Evolutionary conservation across 2,797 vertebrate species (phyloP).

Genomic region (Poecilia wingei): DNA sequence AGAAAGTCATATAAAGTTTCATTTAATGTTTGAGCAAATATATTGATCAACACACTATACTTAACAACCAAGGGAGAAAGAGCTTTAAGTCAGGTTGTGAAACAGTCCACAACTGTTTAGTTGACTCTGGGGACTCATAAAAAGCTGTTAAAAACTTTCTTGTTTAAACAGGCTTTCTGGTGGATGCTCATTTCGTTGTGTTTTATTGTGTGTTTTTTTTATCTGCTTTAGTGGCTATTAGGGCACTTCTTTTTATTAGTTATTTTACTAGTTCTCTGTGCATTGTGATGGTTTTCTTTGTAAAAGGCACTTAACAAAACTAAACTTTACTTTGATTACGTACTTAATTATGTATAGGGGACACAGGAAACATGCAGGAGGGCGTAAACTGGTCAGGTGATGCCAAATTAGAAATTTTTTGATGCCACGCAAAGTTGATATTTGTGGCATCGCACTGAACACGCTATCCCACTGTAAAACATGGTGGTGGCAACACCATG

Average conservation of each 20-base stretch:
- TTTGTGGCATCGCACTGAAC: not conserved
- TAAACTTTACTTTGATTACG: not conserved
- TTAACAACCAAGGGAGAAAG: not conserved
- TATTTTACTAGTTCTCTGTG: not conserved
- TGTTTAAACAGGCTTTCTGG: not conserved
- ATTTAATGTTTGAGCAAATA: slow-evolving; percentile 1
- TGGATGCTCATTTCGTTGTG: not conserved
- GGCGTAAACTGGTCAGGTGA: not conserved
- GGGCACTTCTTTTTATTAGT: not conserved
- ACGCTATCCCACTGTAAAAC: not conserved
- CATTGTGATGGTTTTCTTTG: not conserved
- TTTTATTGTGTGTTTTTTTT: not conserved
- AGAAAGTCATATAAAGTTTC: not conserved
- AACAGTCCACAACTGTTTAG: not conserved
- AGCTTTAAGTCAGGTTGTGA: not conserved
- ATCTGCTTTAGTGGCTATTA: not conserved
- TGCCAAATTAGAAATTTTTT: not conserved
- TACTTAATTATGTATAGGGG: not conserved
- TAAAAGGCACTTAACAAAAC: not conserved
- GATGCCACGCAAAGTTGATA: not conserved
- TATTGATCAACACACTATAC: not conserved
- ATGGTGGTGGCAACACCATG: not conserved
- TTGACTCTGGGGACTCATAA: not conserved
- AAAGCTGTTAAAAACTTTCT: not conserved
- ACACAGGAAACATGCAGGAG: not conserved